Percentiles rank a stretch among this genome's conserved stretches.
phyloP scores from a whole-genome alignment of 2,113 vertebrate species.

The Taurulus bubalis region DNA sequence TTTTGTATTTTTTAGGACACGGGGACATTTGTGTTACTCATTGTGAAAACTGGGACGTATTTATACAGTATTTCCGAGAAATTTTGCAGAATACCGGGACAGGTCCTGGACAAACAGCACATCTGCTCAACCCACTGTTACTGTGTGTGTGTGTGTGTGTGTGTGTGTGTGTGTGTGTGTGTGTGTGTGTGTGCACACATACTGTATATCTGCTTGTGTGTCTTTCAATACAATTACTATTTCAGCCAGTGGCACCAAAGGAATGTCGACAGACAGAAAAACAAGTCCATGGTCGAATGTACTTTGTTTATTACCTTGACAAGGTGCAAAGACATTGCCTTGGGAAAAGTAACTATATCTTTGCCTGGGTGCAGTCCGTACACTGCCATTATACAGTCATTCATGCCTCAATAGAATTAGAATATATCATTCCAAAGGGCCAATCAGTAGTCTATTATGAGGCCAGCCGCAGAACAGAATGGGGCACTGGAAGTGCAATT shows the following conservation, averaged over 20 bases:
- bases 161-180: conserved; percentile 25
- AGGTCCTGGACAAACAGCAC: conserved; percentile 56
- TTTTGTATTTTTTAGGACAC: conserved; percentile 34
- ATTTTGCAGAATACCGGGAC: conserved; percentile 58
- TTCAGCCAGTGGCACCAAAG: conserved; percentile 22
- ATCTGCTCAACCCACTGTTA: conserved; percentile 61
- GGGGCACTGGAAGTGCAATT: conserved; percentile 57
- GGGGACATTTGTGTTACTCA: conserved; percentile 40
- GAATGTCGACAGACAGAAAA: conserved; percentile 3
- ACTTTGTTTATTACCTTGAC: conserved; percentile 35
- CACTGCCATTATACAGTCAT: conserved; percentile 46
- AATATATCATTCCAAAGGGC: conserved; percentile 66
- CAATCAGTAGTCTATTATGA: conserved; percentile 70
- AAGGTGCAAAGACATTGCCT: not conserved
- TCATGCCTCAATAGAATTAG: conserved; percentile 53
- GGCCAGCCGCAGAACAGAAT: conserved; percentile 58
- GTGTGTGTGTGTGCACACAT: conserved; percentile 14
- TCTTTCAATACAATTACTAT: conserved; percentile 46
- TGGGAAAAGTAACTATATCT: conserved; percentile 11
- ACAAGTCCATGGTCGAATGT: conserved; percentile 1
- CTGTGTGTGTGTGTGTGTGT: conserved; percentile 18
- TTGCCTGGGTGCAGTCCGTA: conserved; percentile 2
- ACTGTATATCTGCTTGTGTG: conserved; percentile 25
- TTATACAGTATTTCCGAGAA: conserved; percentile 50
- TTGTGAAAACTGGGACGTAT: conserved; percentile 59